Percentiles rank a stretch among this genome's conserved stretches.
Conservation (phyloP, 2,888 invertebrate species). For the Leistus spinibarbis region DNA sequence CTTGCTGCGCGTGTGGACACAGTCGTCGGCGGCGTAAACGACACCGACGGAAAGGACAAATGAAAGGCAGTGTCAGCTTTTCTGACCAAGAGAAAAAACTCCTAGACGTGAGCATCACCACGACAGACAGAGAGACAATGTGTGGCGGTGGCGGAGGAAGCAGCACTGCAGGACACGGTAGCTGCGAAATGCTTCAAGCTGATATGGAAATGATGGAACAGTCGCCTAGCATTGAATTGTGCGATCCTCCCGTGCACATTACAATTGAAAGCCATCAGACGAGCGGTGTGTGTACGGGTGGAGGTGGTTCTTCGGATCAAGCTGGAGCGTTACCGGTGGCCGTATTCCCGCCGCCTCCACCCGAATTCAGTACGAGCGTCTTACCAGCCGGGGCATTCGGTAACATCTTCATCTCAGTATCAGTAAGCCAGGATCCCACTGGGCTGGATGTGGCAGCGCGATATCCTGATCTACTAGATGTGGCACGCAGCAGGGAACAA, state of each 20-base stretch:
- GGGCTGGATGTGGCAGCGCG: slow-evolving; percentile 65
- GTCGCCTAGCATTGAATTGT: slow-evolving; percentile 47
- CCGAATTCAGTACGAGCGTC: slow-evolving; percentile 64
- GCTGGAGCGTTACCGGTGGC: slow-evolving; percentile 49
- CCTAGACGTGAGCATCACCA: slow-evolving; percentile 78
- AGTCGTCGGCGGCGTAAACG: slow-evolving; percentile 59
- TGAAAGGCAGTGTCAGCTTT: slow-evolving; percentile 81
- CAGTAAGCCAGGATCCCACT: slow-evolving; percentile 74
- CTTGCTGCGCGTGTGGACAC: slow-evolving; percentile 62
- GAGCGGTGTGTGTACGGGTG: not conserved
- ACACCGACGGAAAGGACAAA: slow-evolving; percentile 67
- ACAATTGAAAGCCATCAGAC: slow-evolving; percentile 60
- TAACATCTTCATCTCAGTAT: slow-evolving; percentile 86
- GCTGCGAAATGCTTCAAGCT: slow-evolving; percentile 62
- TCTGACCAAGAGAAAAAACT: slow-evolving; percentile 89
- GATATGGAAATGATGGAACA: slow-evolving; percentile 62
- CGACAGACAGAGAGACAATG: slow-evolving; percentile 63
- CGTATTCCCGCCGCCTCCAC: slow-evolving; percentile 62
- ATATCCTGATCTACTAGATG: slow-evolving; percentile 81
- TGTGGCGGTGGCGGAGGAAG: slow-evolving; percentile 54
- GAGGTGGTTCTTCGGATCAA: slow-evolving; percentile 11
- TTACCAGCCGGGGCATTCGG: slow-evolving; percentile 66
- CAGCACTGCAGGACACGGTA: slow-evolving; percentile 65
- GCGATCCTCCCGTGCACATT: slow-evolving; percentile 57
- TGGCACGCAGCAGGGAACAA: slow-evolving; percentile 60